Conservation (phyloP, 2,797 vertebrate species). For the Lithobates sylvaticus region DNA sequence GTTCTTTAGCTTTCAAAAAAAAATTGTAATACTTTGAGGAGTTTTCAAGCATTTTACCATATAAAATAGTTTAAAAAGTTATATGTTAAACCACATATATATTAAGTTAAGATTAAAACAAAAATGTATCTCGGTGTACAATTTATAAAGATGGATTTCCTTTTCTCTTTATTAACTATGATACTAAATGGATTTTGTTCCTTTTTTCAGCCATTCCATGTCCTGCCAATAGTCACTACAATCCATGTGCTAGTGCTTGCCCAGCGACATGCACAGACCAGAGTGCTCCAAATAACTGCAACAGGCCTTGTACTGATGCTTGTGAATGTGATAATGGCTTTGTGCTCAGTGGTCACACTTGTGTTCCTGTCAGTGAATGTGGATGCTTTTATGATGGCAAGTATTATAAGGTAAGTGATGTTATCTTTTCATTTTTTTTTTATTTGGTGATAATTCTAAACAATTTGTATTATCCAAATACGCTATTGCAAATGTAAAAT, state of each 20-base stretch:
- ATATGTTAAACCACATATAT: too few species aligned
- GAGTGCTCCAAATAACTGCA: slow-evolving; percentile 65
- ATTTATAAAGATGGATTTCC: too few species aligned
- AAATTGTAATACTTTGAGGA: too few species aligned
- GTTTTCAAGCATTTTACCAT: too few species aligned
- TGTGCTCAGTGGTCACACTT: slow-evolving; percentile 75
- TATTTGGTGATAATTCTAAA: too few species aligned
- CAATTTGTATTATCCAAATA: too few species aligned
- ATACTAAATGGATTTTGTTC: background rate
- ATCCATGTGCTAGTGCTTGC: slow-evolving; percentile 75
- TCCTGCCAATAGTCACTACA: slow-evolving; percentile 78
- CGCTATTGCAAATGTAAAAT: too few species aligned
- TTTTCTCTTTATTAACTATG: too few species aligned
- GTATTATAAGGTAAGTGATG: slow-evolving; percentile 73
- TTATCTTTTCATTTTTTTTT: background rate
- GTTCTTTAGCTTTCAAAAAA: background rate
- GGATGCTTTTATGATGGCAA: slow-evolving; percentile 75
- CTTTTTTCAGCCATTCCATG: slow-evolving; percentile 72
- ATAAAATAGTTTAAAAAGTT: too few species aligned
- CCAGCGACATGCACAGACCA: slow-evolving; percentile 73
- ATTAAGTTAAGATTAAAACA: too few species aligned
- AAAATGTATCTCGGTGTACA: too few species aligned
- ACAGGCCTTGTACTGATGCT: slow-evolving; percentile 73
- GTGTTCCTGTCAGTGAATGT: slow-evolving; percentile 70
- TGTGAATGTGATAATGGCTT: slow-evolving; percentile 78